A percentile compares a stretch with the other conserved stretches of the same genome.
phyloP scores from a whole-genome alignment of 2,113 vertebrate genomes.

The Istiophorus platypterus region DNA sequence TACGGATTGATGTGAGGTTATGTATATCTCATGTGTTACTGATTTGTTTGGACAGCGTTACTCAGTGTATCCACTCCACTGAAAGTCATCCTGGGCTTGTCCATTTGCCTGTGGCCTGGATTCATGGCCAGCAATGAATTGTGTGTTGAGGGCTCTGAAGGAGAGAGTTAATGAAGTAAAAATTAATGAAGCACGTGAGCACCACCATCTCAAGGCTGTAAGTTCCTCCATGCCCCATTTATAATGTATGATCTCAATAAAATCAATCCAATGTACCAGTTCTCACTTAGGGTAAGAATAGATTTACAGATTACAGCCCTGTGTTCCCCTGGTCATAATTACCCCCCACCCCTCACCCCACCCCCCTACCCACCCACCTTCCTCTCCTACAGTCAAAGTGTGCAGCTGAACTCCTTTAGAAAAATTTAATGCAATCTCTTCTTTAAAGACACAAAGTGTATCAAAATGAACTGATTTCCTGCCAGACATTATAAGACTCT shows the following conservation, averaged over 20 bases:
- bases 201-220: conserved; percentile 84
- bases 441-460: not conserved
- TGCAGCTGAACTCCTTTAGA: conserved; percentile 53
- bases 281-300: conserved; percentile 85
- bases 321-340: conserved; percentile 80
- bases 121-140: conserved; percentile 77
- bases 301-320: conserved; percentile 84
- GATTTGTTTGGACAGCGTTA: conserved; percentile 77
- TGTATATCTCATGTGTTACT: conserved; percentile 66
- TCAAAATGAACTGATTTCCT: conserved; percentile 1
- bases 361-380: conserved; percentile 9
- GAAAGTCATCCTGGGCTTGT: conserved; percentile 62
- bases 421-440: conserved; percentile 61
- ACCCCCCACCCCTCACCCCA: conserved; percentile 19
- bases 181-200: conserved; percentile 87
- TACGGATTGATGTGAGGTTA: conserved; percentile 42
- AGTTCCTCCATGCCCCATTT: conserved; percentile 86
- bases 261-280: conserved; percentile 89
- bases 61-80: conserved; percentile 63
- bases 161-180: conserved; percentile 88
- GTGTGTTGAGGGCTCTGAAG: conserved; percentile 83
- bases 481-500: not conserved
- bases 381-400: conserved; percentile 33
- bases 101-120: conserved; percentile 59
- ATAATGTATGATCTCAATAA: conserved; percentile 89